Percentiles rank a stretch among this genome's conserved stretches.
These are phyloP conservation scores for Anniella stebbinsi DNA, from an alignment of 2,797 vertebrate genomes.

Conservation along the genomic window DNA sequence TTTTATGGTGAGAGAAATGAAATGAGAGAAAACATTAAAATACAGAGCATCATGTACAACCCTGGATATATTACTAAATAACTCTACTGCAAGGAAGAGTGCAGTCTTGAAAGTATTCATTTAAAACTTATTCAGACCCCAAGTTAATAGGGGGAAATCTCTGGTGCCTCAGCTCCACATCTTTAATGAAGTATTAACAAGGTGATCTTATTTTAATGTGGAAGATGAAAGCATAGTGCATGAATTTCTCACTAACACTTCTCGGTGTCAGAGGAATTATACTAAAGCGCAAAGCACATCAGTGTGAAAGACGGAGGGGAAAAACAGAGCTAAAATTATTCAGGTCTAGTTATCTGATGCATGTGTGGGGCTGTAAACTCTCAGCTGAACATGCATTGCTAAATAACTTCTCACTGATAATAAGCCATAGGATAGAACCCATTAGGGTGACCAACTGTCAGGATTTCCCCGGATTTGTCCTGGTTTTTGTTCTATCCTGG, in stretches of 20 bases:
- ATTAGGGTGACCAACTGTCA: no score
- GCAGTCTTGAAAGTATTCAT: background rate
- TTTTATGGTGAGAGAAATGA: conserved; percentile 47
- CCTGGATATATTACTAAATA: conserved; percentile 24
- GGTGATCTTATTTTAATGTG: conserved; percentile 27
- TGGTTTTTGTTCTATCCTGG: no score
- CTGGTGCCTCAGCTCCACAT: conserved; percentile 17
- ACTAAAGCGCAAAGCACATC: background rate
- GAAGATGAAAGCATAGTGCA: background rate
- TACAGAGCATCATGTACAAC: conserved; percentile 33
- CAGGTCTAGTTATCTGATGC: background rate
- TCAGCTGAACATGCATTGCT: background rate
- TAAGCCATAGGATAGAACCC: conserved; percentile 11
- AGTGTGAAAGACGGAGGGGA: background rate
- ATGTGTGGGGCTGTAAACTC: background rate
- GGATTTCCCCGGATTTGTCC: no score
- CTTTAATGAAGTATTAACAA: conserved; percentile 33
- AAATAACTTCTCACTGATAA: background rate
- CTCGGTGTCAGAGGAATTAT: background rate
- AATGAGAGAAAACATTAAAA: conserved; percentile 47
- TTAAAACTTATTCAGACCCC: conserved; percentile 28
- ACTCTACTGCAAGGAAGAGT: conserved; percentile 40
- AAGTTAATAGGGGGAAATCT: conserved; percentile 3
- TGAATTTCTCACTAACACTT: conserved; percentile 31
- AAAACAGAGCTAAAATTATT: conserved; percentile 35